A percentile compares a stretch with the other conserved stretches of the same genome.
Evolutionary conservation across 2,797 vertebrate species (phyloP).

Genomic region (Chelonia mydas): DNA sequence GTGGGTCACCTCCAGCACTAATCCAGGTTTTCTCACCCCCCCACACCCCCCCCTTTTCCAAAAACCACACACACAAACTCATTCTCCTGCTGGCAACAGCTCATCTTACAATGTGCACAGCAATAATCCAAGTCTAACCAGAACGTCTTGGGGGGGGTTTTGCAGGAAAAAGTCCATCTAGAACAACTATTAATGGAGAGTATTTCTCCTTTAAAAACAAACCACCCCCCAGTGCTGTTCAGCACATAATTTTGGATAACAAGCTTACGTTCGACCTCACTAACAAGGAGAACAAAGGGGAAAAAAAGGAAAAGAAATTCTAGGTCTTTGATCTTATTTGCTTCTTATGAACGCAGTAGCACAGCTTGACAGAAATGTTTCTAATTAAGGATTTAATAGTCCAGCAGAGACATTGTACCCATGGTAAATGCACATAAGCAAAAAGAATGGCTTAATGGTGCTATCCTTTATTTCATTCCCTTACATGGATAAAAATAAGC

Average conservation of each 20-base stretch:
- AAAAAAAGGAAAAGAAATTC: background rate
- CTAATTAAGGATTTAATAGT: constrained; percentile 29
- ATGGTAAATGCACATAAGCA: background rate
- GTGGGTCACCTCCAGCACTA: too few species aligned
- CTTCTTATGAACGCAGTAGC: constrained; percentile 1
- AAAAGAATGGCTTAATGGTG: background rate
- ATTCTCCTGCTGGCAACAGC: too few species aligned
- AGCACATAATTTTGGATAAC: background rate
- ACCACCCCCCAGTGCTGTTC: background rate
- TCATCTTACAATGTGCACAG: too few species aligned
- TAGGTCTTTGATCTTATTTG: background rate
- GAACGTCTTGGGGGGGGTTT: too few species aligned
- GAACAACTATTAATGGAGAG: background rate
- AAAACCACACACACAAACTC: too few species aligned
- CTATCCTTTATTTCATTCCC: background rate
- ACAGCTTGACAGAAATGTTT: constrained; percentile 8
- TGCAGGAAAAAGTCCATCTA: background rate
- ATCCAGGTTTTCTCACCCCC: too few species aligned
- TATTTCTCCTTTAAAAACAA: background rate
- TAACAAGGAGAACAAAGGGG: background rate
- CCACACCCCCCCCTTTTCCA: too few species aligned
- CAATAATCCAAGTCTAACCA: too few species aligned
- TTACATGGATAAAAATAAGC: background rate
- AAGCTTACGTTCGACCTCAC: background rate
- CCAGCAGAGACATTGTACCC: constrained; percentile 24